Evolutionary conservation across 1,140 invertebrate species (phyloP).

Genomic region (Neodiprion lecontei): DNA sequence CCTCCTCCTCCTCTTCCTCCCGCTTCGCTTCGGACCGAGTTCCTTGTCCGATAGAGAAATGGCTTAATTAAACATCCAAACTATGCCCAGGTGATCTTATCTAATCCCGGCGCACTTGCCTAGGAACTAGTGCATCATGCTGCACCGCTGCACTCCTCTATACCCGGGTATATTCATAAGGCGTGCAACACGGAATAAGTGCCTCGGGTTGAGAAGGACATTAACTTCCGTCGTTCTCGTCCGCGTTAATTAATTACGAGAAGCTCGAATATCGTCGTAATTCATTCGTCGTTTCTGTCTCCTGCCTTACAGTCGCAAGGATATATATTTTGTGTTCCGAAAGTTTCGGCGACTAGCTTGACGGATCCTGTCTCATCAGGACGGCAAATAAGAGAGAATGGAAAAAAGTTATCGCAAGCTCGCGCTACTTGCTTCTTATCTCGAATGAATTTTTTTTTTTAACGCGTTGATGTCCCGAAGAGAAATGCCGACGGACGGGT

Average conservation of each 20-base stretch:
- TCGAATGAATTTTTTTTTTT: background rate
- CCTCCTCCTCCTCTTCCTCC: too few species aligned
- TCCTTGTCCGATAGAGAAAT: background rate
- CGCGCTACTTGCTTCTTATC: background rate
- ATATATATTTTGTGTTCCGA: background rate
- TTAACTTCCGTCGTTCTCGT: background rate
- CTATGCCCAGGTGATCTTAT: slow-evolving; percentile 4
- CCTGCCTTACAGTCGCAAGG: background rate
- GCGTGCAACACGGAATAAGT: background rate
- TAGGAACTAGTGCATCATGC: too few species aligned
- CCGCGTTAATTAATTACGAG: background rate
- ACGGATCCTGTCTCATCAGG: too few species aligned
- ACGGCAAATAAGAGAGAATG: background rate
- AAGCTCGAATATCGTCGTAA: too few species aligned
- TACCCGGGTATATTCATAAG: too few species aligned
- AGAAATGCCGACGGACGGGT: slow-evolving; percentile 4
- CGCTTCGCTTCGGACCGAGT: background rate
- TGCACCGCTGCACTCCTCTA: too few species aligned
- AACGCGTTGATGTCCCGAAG: background rate
- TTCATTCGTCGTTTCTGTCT: too few species aligned
- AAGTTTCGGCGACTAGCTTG: too few species aligned
- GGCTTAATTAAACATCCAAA: background rate
- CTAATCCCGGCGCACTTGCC: background rate
- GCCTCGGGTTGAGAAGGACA: background rate
- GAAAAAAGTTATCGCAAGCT: background rate